Conservation (phyloP, 1,140 invertebrate species). For the Euura saliciscinereae region DNA sequence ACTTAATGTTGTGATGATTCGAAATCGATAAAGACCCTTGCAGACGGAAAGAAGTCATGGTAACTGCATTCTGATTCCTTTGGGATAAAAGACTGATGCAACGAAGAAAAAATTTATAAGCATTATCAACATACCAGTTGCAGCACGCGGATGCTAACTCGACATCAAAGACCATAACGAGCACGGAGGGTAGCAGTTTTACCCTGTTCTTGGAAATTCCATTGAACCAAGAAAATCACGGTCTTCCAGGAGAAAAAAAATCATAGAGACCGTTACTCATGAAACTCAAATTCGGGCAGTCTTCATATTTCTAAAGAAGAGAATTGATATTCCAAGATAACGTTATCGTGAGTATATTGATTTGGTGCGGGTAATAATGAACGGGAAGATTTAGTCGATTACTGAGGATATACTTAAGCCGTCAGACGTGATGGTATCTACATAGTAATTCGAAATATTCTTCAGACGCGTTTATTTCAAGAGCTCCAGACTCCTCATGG, state of each 20-base stretch:
- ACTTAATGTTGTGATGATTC: constrained; percentile 43
- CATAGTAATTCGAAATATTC: neutral
- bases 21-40: constrained; percentile 46
- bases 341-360: too few relatives aligned
- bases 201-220: neutral
- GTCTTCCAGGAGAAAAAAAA: too few relatives aligned
- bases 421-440: neutral
- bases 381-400: too few relatives aligned
- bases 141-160: neutral
- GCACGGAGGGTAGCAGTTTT: neutral
- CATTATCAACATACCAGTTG: neutral
- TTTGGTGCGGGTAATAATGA: too few relatives aligned
- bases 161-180: constrained; percentile 2
- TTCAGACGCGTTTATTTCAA: neutral
- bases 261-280: too few relatives aligned
- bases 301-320: too few relatives aligned
- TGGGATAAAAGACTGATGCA: constrained; percentile 11
- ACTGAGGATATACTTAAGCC: neutral
- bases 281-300: too few relatives aligned
- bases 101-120: neutral
- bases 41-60: constrained; percentile 26
- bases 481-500: neutral
- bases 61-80: constrained; percentile 32
- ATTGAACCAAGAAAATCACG: neutral
- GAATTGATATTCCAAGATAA: too few relatives aligned